Conservation (phyloP, 2,888 invertebrate species). For the Pilophorus perplexus region DNA sequence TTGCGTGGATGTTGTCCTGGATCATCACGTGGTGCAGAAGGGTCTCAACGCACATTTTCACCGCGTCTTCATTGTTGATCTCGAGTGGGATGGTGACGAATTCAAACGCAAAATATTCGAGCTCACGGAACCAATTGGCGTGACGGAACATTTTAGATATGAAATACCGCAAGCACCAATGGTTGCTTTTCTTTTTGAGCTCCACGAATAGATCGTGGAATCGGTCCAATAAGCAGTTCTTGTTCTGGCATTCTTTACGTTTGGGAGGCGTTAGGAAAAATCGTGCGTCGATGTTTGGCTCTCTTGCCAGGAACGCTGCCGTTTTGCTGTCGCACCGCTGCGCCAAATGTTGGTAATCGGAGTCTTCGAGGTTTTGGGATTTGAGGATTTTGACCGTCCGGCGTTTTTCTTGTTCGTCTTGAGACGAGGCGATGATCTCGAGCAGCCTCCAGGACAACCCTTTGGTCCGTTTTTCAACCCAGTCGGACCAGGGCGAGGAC, state of each 20-base stretch:
- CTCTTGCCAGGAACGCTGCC: constrained; percentile 68
- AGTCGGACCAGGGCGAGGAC: background rate
- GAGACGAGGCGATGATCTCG: background rate
- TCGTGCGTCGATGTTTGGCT: background rate
- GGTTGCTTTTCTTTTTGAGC: constrained; percentile 13
- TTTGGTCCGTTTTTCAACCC: constrained; percentile 10
- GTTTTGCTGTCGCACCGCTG: constrained; percentile 75
- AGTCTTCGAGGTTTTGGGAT: constrained; percentile 50
- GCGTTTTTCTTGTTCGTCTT: background rate
- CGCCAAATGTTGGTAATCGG: constrained; percentile 69
- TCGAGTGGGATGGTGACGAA: constrained; percentile 22
- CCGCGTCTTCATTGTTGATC: constrained; percentile 51
- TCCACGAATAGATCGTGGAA: constrained; percentile 15
- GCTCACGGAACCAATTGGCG: constrained; percentile 2
- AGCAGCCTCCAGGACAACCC: constrained; percentile 18
- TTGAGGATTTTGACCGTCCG: background rate
- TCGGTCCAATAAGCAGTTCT: constrained; percentile 5
- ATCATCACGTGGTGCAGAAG: constrained; percentile 53
- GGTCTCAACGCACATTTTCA: constrained; percentile 54
- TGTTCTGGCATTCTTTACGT: constrained; percentile 23
- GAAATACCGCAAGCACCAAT: constrained; percentile 30
- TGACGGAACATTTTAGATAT: constrained; percentile 2
- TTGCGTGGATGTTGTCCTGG: constrained; percentile 9
- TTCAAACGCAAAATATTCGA: constrained; percentile 19
- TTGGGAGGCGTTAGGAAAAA: constrained; percentile 16